Percentiles rank a stretch among this genome's conserved stretches.
phyloP scores from a whole-genome alignment of 1,140 invertebrate genomes.

The Drosophila pallidifrons region DNA sequence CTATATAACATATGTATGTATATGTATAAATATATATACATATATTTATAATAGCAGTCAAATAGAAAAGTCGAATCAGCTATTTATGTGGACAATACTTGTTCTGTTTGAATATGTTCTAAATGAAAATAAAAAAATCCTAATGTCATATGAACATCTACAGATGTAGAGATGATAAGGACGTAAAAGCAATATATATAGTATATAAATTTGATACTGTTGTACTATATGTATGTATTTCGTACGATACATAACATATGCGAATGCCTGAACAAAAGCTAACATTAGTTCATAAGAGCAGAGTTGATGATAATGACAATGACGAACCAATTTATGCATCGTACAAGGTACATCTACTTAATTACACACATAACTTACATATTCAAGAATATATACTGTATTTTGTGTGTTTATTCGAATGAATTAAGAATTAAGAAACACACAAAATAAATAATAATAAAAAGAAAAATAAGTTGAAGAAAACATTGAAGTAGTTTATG shows the following conservation, averaged over 20 bases:
- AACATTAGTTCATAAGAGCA: constrained; percentile 62
- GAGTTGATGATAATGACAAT: constrained; percentile 39
- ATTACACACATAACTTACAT: constrained; percentile 3
- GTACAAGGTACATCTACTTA: constrained; percentile 7
- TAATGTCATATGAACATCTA: not conserved
- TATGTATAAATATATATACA: not conserved
- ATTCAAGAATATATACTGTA: constrained; percentile 24
- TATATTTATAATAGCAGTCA: constrained; percentile 21
- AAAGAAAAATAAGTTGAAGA: constrained; percentile 3
- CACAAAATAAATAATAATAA: not conserved
- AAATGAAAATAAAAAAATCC: constrained; percentile 34
- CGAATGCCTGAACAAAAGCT: constrained; percentile 36
- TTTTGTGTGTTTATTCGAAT: constrained; percentile 14
- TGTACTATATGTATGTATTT: constrained; percentile 25
- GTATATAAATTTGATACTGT: constrained; percentile 34
- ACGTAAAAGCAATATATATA: constrained; percentile 46
- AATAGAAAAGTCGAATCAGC: constrained; percentile 39
- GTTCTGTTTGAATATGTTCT: constrained; percentile 44
- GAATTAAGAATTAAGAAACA: constrained; percentile 1
- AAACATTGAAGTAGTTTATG: constrained; percentile 35
- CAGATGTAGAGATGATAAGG: constrained; percentile 25
- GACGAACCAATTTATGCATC: constrained; percentile 57
- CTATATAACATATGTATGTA: too few species aligned
- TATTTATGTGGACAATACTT: constrained; percentile 67
- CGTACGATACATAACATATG: constrained; percentile 8